Conservation (phyloP, 2,797 vertebrate species). For the Nannoperca obscura region DNA sequence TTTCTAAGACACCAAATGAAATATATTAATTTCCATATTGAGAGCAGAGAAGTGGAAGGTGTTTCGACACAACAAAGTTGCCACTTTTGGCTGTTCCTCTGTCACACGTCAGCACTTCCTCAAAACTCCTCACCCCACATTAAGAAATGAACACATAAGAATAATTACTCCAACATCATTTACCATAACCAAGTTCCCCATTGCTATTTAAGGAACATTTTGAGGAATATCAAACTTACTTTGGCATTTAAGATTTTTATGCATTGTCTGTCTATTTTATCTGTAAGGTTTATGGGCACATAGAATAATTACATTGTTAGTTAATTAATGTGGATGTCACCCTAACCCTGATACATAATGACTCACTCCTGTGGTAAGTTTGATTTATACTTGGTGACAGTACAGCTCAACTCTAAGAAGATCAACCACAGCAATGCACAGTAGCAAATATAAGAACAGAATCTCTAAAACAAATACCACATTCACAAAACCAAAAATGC, state of each 20-base stretch:
- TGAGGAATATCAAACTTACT: not conserved
- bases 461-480: slow-evolving; percentile 16
- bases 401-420: slow-evolving; percentile 8
- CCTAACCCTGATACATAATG: not conserved
- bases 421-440: not conserved
- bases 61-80: slow-evolving; percentile 72
- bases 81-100: slow-evolving; percentile 71
- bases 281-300: not conserved
- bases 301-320: not conserved
- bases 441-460: not conserved
- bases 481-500: slow-evolving; percentile 27
- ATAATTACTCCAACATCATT: slow-evolving; percentile 49
- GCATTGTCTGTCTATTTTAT: not conserved
- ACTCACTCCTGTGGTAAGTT: slow-evolving; percentile 1
- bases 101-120: slow-evolving; percentile 78
- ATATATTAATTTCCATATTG: not conserved
- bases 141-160: slow-evolving; percentile 68
- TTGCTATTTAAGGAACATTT: slow-evolving; percentile 11
- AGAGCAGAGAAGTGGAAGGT: slow-evolving; percentile 38
- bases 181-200: slow-evolving; percentile 61
- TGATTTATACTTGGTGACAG: slow-evolving; percentile 7
- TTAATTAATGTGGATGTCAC: not conserved
- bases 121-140: slow-evolving; percentile 63
- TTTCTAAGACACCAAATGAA: slow-evolving; percentile 1
- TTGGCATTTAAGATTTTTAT: not conserved